Evolutionary conservation across 2,888 invertebrate species (phyloP), one percentile per base, ranked within the genome.

Genomic region (Lithophane semibrunnea): DNA sequence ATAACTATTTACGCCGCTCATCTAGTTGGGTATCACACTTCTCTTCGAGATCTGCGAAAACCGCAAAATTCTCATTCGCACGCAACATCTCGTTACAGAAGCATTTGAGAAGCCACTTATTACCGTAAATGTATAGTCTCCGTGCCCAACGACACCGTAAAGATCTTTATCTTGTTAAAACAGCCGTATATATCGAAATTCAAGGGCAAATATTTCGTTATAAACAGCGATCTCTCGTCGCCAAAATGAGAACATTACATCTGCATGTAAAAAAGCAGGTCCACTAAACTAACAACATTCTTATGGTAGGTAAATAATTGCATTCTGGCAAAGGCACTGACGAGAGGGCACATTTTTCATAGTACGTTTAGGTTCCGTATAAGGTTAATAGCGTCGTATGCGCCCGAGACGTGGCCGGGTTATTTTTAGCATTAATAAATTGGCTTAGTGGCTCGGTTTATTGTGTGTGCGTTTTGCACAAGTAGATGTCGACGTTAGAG

Each of bases 401-500:
- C 92, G 93, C 90, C 92, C 91, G 95, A 95, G 96, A 95, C 93
- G 93, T 95, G 93, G 93, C 91, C 91, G 92, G 90, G 94, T 94
- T 96, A 96, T 96, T 96, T 96, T 96, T 96, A 96, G 96, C 94
- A 92, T 94, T 96, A 94, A 94, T 96, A 96, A 96, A 96, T 96
- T 96, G 96, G 95, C 94, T 96, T 96, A 95, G 95, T 94, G 92
- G 93, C 94, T 94, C 93, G 92, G 92, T 94, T 95, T 95, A 95
- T 95, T 95, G 95, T 95, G 93, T 91, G 94, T 90, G 92, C 93
- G 94, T 94, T 95, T 94, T 90, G 93, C 93, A 93, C 94, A 94
- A 94, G 93, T 93, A 90, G 91, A 92, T 92, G 93, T 91, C 89
- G 81, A 86, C 87, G 85, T 80, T 87, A 68, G 67, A 90, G 86